phyloP scores from a whole-genome alignment of 1,140 invertebrate genomes.

The Neodiprion lecontei region DNA sequence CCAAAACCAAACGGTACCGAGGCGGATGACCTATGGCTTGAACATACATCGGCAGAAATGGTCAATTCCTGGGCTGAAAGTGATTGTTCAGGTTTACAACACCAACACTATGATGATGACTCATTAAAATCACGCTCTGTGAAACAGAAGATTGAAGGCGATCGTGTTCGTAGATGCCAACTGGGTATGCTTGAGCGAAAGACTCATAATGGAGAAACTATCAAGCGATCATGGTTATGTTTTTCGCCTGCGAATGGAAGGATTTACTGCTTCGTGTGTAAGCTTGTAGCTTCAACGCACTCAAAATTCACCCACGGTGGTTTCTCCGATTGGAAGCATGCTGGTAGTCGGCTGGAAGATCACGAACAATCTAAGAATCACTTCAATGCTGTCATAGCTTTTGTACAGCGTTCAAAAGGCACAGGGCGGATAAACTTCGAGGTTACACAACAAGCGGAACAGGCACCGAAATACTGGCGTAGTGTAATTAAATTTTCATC shows the following conservation, averaged over 20 bases:
- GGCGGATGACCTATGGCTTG: conserved; percentile 17
- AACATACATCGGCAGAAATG: conserved; percentile 9
- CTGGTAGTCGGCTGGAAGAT: conserved; percentile 21
- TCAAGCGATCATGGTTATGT: conserved; percentile 29
- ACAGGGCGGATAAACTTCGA: conserved; percentile 18
- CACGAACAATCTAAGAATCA: conserved; percentile 27
- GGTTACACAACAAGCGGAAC: conserved; percentile 25
- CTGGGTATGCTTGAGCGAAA: conserved; percentile 21
- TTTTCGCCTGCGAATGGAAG: conserved; percentile 22
- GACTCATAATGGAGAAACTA: conserved; percentile 23
- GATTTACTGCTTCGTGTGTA: conserved; percentile 29
- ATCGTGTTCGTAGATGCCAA: conserved; percentile 13
- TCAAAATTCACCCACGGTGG: conserved; percentile 23
- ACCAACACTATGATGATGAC: conserved; percentile 13
- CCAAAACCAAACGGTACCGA: conserved; percentile 8
- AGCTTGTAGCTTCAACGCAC: conserved; percentile 12
- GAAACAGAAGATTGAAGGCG: conserved; percentile 8
- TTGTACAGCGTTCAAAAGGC: conserved; percentile 21
- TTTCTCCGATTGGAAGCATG: conserved; percentile 31
- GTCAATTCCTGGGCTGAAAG: conserved; percentile 15
- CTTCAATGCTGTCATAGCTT: conserved; percentile 20
- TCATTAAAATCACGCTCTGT: conserved; percentile 9
- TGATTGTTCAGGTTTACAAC: conserved; percentile 1
- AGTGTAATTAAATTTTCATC: neutral
- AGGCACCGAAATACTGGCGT: neutral